Evolutionary conservation across 2,888 invertebrate genomes (phyloP), one percentile per base, ranked within the genome.

Genomic region (Clunio marinus): DNA sequence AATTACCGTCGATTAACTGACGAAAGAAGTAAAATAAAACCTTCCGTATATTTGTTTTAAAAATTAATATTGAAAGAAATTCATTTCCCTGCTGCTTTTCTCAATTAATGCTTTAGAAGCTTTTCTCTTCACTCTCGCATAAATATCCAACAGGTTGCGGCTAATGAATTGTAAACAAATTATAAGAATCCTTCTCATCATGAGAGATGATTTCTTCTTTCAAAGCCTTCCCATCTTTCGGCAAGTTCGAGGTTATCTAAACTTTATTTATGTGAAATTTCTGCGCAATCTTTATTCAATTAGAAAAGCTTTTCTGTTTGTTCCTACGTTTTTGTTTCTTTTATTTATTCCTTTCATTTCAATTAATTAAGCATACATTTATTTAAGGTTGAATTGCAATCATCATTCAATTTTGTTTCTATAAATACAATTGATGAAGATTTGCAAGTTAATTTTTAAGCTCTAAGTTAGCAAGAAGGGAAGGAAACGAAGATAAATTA

Each of bases 101-200:
- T 32, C 45, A 5, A 45, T 32, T 32, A 7, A 10, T 32, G 32
- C 32, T 32, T 4, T n/a, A n/a, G n/a, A 32, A 32, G 32, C 32
- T 32, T 4, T 8, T 32, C 8, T 32, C 32, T 32, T 32, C 8
- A 7, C 32, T 32, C 32, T 32, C 32, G 32, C 8, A 4, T 4
- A 32, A 7, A 32, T 32, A 7, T 32, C 32, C 7, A 32, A 32
- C 5, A 32, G 13, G 10, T 45, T 45, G 45, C 45, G 37, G 41
- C 62, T 62, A 62, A 62, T 62, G 62, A 62, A 62, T 37, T 62
- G 62, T 37, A 62, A 62, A 62, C 62, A 62, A 37, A 35, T 59
- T 59, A 22, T 17, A 59, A 2, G 35, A 32, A 25, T 25, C 25
- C 24, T 57, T 57, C 15, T 24, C 13, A 24, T 57, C 24, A 57